Conservation (phyloP, 2,113 vertebrate genomes). For the Glaucidium brasilianum region DNA sequence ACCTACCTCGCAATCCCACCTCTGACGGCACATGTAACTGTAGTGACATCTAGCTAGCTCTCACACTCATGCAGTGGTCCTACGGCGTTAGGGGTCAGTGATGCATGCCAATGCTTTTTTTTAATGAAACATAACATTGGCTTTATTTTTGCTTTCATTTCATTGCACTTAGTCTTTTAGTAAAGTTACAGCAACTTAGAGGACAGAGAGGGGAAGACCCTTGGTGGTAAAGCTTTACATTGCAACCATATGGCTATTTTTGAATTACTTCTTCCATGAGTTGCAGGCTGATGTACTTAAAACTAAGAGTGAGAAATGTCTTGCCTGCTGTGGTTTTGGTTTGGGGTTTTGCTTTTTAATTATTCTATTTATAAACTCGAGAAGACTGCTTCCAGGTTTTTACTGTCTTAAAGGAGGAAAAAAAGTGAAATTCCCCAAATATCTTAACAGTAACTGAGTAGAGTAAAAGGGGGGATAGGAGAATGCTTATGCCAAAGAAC, state of each 20-base stretch:
- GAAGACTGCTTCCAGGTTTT: background rate
- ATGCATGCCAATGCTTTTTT: background rate
- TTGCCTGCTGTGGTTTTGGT: background rate
- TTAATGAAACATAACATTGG: background rate
- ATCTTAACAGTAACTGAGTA: background rate
- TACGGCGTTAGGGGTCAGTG: background rate
- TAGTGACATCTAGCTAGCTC: background rate
- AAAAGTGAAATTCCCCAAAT: background rate
- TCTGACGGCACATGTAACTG: fast-evolving
- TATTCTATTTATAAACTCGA: background rate
- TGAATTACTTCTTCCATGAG: background rate
- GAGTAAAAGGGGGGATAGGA: background rate
- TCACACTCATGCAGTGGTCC: fast-evolving
- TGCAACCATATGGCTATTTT: background rate
- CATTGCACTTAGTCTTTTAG: background rate
- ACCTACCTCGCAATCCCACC: background rate
- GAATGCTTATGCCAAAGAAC: background rate
- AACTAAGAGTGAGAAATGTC: background rate
- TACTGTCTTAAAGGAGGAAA: background rate
- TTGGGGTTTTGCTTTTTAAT: background rate
- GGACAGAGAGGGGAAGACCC: background rate
- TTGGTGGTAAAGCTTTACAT: background rate
- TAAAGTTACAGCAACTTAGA: background rate
- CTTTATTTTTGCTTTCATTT: background rate
- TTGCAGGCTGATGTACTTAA: background rate